These are phyloP conservation scores for Crax fasciolata DNA, from an alignment of 2,797 vertebrate species.

Conservation along the genomic window DNA sequence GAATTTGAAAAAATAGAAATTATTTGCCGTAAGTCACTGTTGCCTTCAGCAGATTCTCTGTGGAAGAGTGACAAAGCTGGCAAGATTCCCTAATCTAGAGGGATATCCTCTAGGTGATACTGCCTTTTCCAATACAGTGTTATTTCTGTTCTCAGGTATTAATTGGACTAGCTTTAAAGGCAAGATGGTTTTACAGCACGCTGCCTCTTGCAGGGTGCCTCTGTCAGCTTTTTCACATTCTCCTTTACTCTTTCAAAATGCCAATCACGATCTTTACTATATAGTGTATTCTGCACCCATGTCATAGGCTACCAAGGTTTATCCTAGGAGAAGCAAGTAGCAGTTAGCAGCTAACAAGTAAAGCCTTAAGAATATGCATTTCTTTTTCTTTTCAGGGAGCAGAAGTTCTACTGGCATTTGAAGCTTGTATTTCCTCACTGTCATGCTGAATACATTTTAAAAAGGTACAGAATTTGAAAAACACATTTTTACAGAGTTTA, in stretches of 20 bases:
- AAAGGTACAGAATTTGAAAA: slow-evolving; percentile 83
- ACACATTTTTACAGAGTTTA: not conserved
- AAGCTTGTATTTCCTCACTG: slow-evolving; percentile 94
- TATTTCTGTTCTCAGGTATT: not conserved
- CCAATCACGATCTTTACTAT: too few relatives aligned
- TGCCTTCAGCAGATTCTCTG: not conserved
- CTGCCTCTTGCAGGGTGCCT: too few relatives aligned
- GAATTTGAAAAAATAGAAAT: not conserved
- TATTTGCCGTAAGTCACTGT: not conserved
- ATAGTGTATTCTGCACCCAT: too few relatives aligned
- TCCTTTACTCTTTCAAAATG: too few relatives aligned
- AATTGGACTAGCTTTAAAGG: not conserved
- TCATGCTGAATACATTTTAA: slow-evolving; percentile 87
- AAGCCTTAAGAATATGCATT: not conserved
- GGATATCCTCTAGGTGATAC: not conserved
- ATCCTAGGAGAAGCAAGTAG: not conserved
- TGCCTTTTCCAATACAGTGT: not conserved
- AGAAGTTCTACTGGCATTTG: slow-evolving; percentile 91
- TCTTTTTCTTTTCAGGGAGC: slow-evolving; percentile 85
- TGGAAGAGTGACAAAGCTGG: not conserved
- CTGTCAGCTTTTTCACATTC: too few relatives aligned
- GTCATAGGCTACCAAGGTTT: too few relatives aligned
- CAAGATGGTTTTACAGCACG: not conserved
- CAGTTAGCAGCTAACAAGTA: not conserved
- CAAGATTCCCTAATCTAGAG: not conserved